Evolutionary conservation across 2,797 vertebrate genomes (phyloP).

Genomic region (Phrynocephalus vlangalii): DNA sequence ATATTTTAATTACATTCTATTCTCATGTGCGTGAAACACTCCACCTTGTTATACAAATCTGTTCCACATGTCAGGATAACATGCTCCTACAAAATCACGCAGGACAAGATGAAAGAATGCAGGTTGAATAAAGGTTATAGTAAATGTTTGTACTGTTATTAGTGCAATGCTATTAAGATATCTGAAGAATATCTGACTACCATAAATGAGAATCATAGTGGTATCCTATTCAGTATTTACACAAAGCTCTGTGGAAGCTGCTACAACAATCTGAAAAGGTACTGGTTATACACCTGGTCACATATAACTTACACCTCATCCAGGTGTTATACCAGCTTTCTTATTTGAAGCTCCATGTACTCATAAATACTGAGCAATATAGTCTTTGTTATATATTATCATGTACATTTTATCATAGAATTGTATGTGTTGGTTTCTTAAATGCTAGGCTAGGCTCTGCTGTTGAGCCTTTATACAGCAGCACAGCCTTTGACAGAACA

Average conservation of each 20-base stretch:
- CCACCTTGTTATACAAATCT: constrained; percentile 29
- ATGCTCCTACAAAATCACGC: neutral
- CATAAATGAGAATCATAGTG: constrained; percentile 41
- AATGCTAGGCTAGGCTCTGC: neutral
- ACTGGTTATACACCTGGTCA: too few relatives aligned
- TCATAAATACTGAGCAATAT: too few relatives aligned
- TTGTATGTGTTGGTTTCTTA: neutral
- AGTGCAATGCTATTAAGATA: constrained; percentile 49
- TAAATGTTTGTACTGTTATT: constrained; percentile 47
- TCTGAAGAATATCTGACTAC: constrained; percentile 27
- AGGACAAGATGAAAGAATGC: neutral
- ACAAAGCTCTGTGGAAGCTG: too few relatives aligned
- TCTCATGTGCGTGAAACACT: constrained; percentile 55
- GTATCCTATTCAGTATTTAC: too few relatives aligned
- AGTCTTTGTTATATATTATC: too few relatives aligned
- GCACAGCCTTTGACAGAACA: too few relatives aligned
- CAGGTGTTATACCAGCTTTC: too few relatives aligned
- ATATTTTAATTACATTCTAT: constrained; percentile 56
- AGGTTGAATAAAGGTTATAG: constrained; percentile 34
- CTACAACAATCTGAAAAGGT: too few relatives aligned
- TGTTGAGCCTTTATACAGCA: too few relatives aligned
- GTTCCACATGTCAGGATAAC: constrained; percentile 29
- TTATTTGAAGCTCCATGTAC: too few relatives aligned
- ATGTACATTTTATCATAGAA: neutral
- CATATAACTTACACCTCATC: too few relatives aligned